A percentile compares a stretch with the other conserved stretches of the same genome.
Evolutionary conservation across 2,797 vertebrate genomes (phyloP).

Genomic region (Potorous gilbertii): DNA sequence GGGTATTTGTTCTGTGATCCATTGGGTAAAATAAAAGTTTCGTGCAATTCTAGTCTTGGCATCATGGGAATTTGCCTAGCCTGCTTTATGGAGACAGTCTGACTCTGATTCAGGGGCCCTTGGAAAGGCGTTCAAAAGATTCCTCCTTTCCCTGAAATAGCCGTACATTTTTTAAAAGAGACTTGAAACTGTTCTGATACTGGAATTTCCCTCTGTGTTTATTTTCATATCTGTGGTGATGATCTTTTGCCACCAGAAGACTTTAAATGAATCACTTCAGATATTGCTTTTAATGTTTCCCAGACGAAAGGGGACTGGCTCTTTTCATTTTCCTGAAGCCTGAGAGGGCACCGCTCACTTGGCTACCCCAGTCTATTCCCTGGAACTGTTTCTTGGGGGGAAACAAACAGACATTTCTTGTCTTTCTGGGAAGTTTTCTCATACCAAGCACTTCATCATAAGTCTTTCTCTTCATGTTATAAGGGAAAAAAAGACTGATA

Average conservation of each 20-base stretch:
- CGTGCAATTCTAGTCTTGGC: constrained; percentile 11
- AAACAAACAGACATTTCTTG: constrained; percentile 71
- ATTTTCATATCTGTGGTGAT: constrained; percentile 71
- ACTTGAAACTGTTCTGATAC: constrained; percentile 13
- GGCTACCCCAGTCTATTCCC: constrained; percentile 57
- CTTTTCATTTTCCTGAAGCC: constrained; percentile 8
- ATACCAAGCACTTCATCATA: constrained; percentile 60
- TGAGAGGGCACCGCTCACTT: constrained; percentile 57
- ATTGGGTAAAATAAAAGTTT: neutral
- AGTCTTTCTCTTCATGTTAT: constrained; percentile 60
- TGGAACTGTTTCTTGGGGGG: constrained; percentile 65
- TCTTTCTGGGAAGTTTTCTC: constrained; percentile 78
- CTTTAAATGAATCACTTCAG: constrained; percentile 54
- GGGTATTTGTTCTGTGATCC: neutral
- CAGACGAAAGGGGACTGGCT: constrained; percentile 48
- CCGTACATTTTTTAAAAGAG: constrained; percentile 40
- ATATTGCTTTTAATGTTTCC: constrained; percentile 70
- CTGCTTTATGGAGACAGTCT: neutral
- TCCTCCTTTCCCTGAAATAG: constrained; percentile 47
- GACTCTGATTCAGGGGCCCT: constrained; percentile 25
- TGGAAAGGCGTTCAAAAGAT: constrained; percentile 6
- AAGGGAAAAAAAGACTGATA: neutral
- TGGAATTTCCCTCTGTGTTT: constrained; percentile 70
- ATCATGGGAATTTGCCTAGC: constrained; percentile 24
- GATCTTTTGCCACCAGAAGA: constrained; percentile 41